Base-by-base conservation (phyloP, 2,113 vertebrate species). In the Dipodomys spectabilis region DNA sequence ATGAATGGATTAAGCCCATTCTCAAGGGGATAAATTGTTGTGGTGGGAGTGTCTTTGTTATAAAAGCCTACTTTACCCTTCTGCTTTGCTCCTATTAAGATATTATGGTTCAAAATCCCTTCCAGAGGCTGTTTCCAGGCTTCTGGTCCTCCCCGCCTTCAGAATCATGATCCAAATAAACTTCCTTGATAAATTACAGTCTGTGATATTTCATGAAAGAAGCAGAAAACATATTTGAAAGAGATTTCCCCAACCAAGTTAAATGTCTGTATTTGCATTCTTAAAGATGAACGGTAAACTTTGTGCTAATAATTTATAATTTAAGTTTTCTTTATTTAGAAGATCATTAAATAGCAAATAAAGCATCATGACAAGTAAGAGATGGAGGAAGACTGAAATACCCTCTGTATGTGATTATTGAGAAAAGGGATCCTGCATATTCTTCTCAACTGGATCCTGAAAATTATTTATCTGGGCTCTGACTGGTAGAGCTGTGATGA, bases 201-300 rank as follows among this genome's bases (percentile, higher is more conserved):
- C n/a, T 44, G 15, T 53, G 19, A 27, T 10, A 27, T 68, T 88
- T 16, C 60, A 19, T 60, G 74, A 75, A 68, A 3, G 16, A 30
- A 74, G 57, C 7, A 74, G 44, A 65, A 80, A 49, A 10, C 10
- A 64, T n/a, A 80, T 23, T 71, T 45, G 72, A 86, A 39, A 39
- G 39, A 72, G 67, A 80, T 49, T 65, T 89, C 67, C 88, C 28
- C 10, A 22, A 22, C 32, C 23, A 82, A 60, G 75, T 82, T 73
- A 22, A 90, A 27, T 72, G 11, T 9, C 86, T 27, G 88, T 92
- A 90, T 85, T 92, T 85, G 18, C 25, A 78, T 92, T 71, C 11
- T 88, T 45, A 82, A 82, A 93, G 20, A 65, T 28, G 22, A 82
- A 82, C 88, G 32, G 23, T 9, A 68, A 93, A 44, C 28, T 83